These are phyloP conservation scores for Trochalopteron elliotii DNA, from an alignment of 2,113 vertebrate genomes.

Conservation along the genomic window DNA sequence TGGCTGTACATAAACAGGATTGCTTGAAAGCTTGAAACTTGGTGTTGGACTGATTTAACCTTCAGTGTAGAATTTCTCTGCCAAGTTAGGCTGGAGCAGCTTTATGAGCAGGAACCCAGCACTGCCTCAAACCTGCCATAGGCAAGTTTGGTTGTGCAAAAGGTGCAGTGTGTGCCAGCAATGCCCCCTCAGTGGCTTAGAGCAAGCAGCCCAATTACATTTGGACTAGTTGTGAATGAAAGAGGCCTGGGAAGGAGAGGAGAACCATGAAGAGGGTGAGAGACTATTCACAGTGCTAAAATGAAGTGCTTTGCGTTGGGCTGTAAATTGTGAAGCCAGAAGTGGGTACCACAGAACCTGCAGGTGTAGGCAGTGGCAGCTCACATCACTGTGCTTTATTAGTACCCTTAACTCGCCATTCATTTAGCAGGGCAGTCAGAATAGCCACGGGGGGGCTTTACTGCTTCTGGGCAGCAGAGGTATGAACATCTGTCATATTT, in stretches of 20 bases:
- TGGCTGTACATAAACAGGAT: rapidly evolving
- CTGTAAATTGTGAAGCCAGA: background rate
- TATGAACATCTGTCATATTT: constrained; percentile 11
- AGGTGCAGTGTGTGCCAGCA: background rate
- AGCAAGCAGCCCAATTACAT: background rate
- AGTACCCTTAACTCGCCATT: background rate
- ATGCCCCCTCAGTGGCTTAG: background rate
- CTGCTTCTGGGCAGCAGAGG: constrained; percentile 19
- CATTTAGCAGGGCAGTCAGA: constrained; percentile 1
- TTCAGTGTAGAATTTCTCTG: background rate
- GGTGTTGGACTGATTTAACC: background rate
- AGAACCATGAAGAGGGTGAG: background rate
- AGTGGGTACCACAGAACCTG: background rate
- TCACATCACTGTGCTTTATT: background rate
- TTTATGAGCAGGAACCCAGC: background rate
- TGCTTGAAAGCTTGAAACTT: background rate
- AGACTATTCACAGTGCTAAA: background rate
- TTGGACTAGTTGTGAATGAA: background rate
- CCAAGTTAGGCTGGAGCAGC: background rate
- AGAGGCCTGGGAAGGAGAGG: background rate
- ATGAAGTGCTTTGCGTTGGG: background rate
- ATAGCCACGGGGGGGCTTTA: background rate
- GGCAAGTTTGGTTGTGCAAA: background rate
- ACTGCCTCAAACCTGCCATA: background rate
- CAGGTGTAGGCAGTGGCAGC: background rate